Evolutionary conservation across 2,113 vertebrate species (phyloP).

Genomic region (Colaptes auratus): DNA sequence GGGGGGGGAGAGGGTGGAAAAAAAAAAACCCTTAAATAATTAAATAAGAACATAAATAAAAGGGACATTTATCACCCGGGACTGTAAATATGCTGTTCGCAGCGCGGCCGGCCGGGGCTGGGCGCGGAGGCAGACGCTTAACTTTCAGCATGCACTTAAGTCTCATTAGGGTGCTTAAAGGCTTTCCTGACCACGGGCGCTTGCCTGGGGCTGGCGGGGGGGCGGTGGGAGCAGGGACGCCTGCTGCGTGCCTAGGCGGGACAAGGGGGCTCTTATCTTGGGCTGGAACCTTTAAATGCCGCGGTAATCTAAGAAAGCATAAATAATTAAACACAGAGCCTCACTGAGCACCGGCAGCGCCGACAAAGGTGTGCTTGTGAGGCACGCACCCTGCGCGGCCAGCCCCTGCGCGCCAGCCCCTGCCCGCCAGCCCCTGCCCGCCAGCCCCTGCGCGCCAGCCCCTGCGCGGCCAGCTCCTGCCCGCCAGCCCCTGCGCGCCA

Average conservation of each 20-base stretch:
- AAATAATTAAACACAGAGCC: constrained; percentile 64
- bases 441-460: too few relatives aligned
- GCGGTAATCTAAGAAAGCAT: constrained; percentile 22
- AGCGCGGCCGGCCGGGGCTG: not conserved
- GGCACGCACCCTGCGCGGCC: not conserved
- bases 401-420: too few relatives aligned
- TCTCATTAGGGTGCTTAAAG: constrained; percentile 64
- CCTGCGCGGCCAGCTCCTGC: too few relatives aligned
- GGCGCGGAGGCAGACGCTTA: constrained; percentile 41
- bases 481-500: too few relatives aligned
- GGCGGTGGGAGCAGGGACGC: constrained; percentile 20
- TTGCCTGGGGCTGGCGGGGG: constrained; percentile 32
- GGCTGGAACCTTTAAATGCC: not conserved
- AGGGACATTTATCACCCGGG: constrained; percentile 54
- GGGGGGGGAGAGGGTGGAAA: not conserved
- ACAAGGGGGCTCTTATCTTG: constrained; percentile 51
- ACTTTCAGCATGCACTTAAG: constrained; percentile 66
- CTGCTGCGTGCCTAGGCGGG: not conserved
- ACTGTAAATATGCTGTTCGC: constrained; percentile 59
- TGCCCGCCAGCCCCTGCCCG: too few relatives aligned
- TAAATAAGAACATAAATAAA: constrained; percentile 16
- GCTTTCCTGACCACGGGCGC: constrained; percentile 35
- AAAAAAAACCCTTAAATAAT: not conserved
- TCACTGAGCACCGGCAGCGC: not conserved
- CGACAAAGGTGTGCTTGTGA: constrained; percentile 34